Base-by-base conservation (phyloP, 2,113 vertebrate species). In the Pseudorectes ferrugineus region DNA sequence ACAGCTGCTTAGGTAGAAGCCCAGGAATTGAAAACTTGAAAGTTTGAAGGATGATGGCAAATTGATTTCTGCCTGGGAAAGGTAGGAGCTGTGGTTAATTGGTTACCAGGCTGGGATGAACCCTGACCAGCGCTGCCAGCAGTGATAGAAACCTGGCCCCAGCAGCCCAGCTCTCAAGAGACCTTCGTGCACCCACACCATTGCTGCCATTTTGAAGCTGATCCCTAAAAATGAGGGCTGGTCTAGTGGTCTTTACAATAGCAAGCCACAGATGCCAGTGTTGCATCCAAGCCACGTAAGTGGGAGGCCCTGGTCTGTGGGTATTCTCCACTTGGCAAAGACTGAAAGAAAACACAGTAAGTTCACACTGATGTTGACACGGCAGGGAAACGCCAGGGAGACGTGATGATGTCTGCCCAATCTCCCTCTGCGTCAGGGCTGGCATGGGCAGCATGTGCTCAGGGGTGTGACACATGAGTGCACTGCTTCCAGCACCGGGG, bases 211-310 rank as follows among this genome's bases (percentile, higher is more conserved):
- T 74, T 80, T 55, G 57, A 62, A 92, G 33, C 19, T 57, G 43
- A 66, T 51, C 22, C 23, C 42, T 59, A 12, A 70, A 90, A 66
- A 12, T 6, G 14, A 49, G 29, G 12, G 52, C 13, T 79, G 28
- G 13, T 65, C 46, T 31, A 48, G 6, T 10, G 17, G 17, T 25
- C 26, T 55, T 67, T 43, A 10, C 6, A 7, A 68, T 48, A 29
- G 16, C 20, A 49, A 74, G 57, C 29, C 24, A 26, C 20, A 52
- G 43, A 35, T 43, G 46, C 14, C 1, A 2, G 28, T 2, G 3
- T 20, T 65, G 19, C 35, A 67, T 17, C 17, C 49, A 77, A 21
- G 17, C 18, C 16, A 43, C 1, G 0, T 0, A 0, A 51, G 16
- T 23, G 9, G 10, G 6, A 55, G 17, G 14, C 1, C 1, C 6